Conservation (phyloP, 2,888 invertebrate species). For the Aphodius granarius region DNA sequence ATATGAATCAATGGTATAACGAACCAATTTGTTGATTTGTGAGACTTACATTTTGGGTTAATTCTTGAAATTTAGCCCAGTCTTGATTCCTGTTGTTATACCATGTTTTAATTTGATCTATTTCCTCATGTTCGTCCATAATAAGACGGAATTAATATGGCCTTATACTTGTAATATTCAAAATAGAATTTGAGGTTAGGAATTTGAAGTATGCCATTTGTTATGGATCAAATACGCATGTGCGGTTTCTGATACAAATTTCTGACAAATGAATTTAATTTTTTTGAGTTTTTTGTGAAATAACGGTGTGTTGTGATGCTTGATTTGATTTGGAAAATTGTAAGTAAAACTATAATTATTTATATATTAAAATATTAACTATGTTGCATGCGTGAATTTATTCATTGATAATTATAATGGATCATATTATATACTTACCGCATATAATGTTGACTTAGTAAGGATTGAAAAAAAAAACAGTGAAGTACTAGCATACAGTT, state of each 20-base stretch:
- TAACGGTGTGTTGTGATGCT: no score
- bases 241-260: no score
- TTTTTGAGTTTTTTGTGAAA: no score
- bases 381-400: no score
- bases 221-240: no score
- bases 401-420: no score
- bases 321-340: no score
- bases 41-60: background rate
- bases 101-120: background rate
- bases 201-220: no score
- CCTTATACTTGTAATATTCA: background rate
- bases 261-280: no score
- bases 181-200: background rate
- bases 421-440: no score
- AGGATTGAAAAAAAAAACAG: background rate
- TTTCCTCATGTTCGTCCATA: background rate
- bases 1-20: background rate
- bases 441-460: background rate
- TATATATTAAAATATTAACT: no score
- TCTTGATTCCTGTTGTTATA: background rate
- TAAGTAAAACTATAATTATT: no score
- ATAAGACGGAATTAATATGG: background rate
- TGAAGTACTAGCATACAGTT: constrained; percentile 44
- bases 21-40: background rate
- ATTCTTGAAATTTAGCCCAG: background rate